Evolutionary conservation across 2,113 vertebrate genomes (phyloP).

Genomic region (Ramphastos sulfuratus): DNA sequence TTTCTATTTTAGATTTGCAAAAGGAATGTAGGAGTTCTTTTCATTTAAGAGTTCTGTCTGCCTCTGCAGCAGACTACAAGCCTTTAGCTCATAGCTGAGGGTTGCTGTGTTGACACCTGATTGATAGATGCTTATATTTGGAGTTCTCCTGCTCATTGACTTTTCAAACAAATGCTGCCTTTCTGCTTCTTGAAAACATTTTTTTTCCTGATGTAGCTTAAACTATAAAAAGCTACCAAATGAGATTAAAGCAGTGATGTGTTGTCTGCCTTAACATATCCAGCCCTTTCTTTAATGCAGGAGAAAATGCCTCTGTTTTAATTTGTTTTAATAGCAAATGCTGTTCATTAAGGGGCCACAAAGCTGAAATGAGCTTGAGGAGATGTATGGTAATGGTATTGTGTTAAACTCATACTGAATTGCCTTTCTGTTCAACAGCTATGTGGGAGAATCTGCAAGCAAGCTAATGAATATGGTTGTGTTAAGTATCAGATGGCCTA

Average conservation of each 20-base stretch:
- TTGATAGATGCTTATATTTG: not conserved
- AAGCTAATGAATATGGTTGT: not conserved
- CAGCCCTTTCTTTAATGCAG: not conserved
- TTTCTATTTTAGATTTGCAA: slow-evolving; percentile 2
- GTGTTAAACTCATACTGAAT: not conserved
- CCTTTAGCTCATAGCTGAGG: not conserved
- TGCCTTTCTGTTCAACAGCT: not conserved
- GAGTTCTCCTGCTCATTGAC: not conserved
- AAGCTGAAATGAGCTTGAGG: not conserved
- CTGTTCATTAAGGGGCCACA: not conserved
- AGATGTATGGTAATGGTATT: not conserved
- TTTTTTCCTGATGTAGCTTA: not conserved
- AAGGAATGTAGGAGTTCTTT: not conserved
- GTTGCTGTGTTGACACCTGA: not conserved
- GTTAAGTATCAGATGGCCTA: not conserved
- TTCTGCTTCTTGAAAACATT: not conserved
- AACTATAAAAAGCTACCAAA: not conserved
- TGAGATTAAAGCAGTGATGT: not conserved
- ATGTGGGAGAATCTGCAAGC: not conserved
- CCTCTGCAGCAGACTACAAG: not conserved
- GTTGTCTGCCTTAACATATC: not conserved
- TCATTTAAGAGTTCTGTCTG: not conserved
- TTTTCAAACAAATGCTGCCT: not conserved
- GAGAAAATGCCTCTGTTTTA: not conserved
- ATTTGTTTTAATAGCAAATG: not conserved